Percentiles rank a stretch among this genome's conserved stretches.
Evolutionary conservation across 2,113 vertebrate species (phyloP).

Genomic region (Cricetomys ansorgei): DNA sequence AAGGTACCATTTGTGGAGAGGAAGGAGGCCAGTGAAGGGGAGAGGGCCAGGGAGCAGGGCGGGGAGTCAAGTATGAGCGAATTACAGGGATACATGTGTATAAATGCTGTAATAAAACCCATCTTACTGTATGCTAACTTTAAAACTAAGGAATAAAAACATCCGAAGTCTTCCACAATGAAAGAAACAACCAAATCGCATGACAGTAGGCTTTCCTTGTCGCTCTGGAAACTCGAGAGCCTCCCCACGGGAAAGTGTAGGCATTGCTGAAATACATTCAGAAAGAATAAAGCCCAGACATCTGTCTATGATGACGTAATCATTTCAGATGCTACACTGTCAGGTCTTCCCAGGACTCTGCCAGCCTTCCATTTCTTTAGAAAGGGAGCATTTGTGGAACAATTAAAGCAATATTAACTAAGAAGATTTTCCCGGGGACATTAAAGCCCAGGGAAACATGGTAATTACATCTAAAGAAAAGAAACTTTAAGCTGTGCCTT

Average conservation of each 20-base stretch:
- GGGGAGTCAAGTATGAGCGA: not conserved
- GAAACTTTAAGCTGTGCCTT: not conserved
- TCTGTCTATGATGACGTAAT: not conserved
- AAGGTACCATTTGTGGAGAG: not conserved
- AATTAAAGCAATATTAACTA: not conserved
- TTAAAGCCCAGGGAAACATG: not conserved
- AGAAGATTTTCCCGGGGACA: not conserved
- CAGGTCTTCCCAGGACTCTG: not conserved
- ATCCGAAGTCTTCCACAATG: not conserved
- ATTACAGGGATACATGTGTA: not conserved
- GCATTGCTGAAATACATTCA: not conserved
- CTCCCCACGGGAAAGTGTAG: not conserved
- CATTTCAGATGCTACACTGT: not conserved
- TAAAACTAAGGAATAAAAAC: not conserved
- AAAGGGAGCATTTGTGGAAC: not conserved
- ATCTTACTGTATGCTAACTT: not conserved
- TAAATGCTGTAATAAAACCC: not conserved
- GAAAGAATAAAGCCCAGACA: not conserved
- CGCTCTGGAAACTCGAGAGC: not conserved
- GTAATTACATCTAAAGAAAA: not conserved
- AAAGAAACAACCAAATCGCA: not conserved
- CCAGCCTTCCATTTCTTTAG: not conserved
- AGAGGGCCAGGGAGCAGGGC: not conserved
- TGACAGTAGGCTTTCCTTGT: not conserved
- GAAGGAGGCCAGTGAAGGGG: not conserved